phyloP scores from a whole-genome alignment of 35 echinoderm and acorn worm genomes.

The Apostichopus parvimensis region DNA sequence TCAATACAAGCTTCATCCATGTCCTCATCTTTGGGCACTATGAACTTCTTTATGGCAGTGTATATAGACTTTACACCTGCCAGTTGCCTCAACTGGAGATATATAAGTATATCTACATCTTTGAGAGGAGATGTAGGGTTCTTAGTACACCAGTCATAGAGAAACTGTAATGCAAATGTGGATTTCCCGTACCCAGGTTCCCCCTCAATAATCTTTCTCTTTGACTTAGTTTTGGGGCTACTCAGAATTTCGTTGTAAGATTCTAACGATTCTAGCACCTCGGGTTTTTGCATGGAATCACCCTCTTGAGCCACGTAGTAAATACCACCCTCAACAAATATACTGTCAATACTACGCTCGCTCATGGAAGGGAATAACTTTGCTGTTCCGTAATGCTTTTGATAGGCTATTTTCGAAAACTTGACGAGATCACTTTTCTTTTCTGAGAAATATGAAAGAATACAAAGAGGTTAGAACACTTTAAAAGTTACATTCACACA shows the following conservation, averaged over 20 bases:
- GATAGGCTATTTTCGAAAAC: neutral
- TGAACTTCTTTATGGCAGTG: too few relatives aligned
- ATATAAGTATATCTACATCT: neutral
- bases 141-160: neutral
- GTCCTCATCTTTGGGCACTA: neutral
- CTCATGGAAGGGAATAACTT: neutral
- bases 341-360: neutral
- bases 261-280: too few relatives aligned
- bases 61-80: too few relatives aligned
- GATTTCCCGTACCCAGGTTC: neutral
- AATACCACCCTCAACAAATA: too few relatives aligned
- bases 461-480: neutral
- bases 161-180: neutral
- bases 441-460: neutral
- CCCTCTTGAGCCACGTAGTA: neutral
- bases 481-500: too few relatives aligned
- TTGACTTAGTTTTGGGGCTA: too few relatives aligned
- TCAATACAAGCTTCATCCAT: neutral
- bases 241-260: too few relatives aligned
- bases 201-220: too few relatives aligned
- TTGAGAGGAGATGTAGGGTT: neutral
- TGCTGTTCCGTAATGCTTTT: too few relatives aligned
- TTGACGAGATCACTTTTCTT: neutral
- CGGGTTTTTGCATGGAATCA: too few relatives aligned
- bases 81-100: too few relatives aligned